A percentile compares a stretch with the other conserved stretches of the same genome.
phyloP scores from a whole-genome alignment of 2,113 vertebrate genomes.

The Epinephelus moara region DNA sequence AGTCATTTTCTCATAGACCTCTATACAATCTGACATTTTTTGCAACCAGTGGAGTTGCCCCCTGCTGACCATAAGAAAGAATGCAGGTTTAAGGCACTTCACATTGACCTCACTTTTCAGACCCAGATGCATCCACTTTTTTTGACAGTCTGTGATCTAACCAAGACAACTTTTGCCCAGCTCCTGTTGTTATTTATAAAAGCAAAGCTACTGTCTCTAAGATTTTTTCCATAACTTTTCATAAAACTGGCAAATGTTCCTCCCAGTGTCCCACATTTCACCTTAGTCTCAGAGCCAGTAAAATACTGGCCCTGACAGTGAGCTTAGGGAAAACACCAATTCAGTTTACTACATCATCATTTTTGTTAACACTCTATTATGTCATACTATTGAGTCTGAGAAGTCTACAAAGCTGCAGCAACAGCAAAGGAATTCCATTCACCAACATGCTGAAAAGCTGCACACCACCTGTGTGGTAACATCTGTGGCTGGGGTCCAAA shows the following conservation, averaged over 20 bases:
- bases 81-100: too few species aligned
- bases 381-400: constrained; percentile 25
- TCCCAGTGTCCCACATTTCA: constrained; percentile 2
- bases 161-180: neutral
- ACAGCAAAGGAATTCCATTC: constrained; percentile 63
- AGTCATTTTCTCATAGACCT: too few species aligned
- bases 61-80: too few species aligned
- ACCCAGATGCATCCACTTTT: too few species aligned
- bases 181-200: constrained; percentile 4
- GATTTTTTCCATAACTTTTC: neutral
- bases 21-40: too few species aligned
- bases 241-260: neutral
- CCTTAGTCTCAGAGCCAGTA: neutral
- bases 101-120: too few species aligned
- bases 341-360: neutral
- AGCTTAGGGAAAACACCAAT: neutral
- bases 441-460: constrained; percentile 28
- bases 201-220: neutral
- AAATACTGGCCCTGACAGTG: neutral
- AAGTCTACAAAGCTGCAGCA: constrained; percentile 17
- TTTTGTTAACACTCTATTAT: constrained; percentile 20
- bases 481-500: constrained; percentile 32
- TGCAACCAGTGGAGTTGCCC: too few species aligned
- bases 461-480: constrained; percentile 34
- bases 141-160: neutral